Conservation (phyloP, 2,888 invertebrate genomes). For the Noctuana brunneofusca region DNA sequence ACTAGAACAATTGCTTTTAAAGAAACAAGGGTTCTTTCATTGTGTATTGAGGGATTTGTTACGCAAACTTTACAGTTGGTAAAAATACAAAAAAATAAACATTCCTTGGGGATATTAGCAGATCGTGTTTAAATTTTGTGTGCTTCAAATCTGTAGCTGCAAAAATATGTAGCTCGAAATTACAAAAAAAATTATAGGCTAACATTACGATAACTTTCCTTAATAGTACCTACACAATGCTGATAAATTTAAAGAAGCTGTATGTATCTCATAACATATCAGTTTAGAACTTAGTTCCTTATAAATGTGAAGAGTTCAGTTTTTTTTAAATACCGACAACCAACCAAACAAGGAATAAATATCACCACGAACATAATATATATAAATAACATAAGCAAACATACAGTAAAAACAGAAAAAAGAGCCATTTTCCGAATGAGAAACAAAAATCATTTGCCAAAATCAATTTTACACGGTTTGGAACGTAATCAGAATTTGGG, state of each 20-base stretch:
- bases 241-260: too few relatives aligned
- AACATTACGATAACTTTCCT: too few relatives aligned
- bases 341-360: neutral
- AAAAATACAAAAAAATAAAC: neutral
- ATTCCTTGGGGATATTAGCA: neutral
- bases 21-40: conserved; percentile 8
- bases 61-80: neutral
- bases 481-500: conserved; percentile 47
- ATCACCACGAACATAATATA: neutral
- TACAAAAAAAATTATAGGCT: too few relatives aligned
- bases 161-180: too few relatives aligned
- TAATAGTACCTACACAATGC: too few relatives aligned
- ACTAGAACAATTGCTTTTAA: conserved; percentile 11
- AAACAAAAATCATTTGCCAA: conserved; percentile 40
- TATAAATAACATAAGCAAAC: neutral
- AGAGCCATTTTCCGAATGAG: conserved; percentile 32
- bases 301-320: too few relatives aligned
- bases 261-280: too few relatives aligned
- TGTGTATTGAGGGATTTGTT: conserved; percentile 17
- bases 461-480: conserved; percentile 46
- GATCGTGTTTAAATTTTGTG: neutral
- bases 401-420: neutral
- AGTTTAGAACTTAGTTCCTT: too few relatives aligned
- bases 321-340: too few relatives aligned
- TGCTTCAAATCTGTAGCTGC: too few relatives aligned